Conservation (phyloP, 2,113 vertebrate genomes). For the Phasianus colchicus region DNA sequence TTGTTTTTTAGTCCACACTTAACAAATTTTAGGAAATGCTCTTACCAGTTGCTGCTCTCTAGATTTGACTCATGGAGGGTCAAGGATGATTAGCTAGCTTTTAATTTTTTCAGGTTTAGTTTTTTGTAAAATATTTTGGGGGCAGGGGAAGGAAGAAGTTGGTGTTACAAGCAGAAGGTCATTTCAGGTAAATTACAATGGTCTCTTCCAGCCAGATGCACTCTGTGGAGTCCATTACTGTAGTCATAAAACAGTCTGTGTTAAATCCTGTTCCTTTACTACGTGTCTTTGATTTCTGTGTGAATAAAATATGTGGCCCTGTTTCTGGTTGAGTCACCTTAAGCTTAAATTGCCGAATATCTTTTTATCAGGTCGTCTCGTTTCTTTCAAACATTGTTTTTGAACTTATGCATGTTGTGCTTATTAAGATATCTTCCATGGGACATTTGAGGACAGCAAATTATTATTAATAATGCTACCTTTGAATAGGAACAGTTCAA, state of each 20-base stretch:
- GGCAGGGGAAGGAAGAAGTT: neutral
- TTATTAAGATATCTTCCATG: neutral
- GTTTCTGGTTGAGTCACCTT: neutral
- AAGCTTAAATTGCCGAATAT: neutral
- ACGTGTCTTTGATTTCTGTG: neutral
- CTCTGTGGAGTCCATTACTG: neutral
- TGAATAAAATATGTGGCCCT: neutral
- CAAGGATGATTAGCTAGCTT: neutral
- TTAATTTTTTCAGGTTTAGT: neutral
- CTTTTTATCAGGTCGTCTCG: neutral
- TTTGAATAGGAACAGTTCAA: conserved; percentile 14
- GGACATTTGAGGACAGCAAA: neutral
- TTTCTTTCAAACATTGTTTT: neutral
- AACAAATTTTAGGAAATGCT: neutral
- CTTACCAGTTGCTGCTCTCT: neutral
- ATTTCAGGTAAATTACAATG: neutral
- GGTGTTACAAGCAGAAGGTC: neutral
- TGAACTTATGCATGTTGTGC: neutral
- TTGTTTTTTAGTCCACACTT: neutral
- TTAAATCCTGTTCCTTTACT: neutral
- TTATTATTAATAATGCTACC: neutral
- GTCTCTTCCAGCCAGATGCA: neutral
- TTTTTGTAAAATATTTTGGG: neutral
- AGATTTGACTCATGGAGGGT: neutral
- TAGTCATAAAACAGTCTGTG: neutral